Evolutionary conservation across 2,888 invertebrate genomes (phyloP).

Genomic region (Crepidodera aurea): DNA sequence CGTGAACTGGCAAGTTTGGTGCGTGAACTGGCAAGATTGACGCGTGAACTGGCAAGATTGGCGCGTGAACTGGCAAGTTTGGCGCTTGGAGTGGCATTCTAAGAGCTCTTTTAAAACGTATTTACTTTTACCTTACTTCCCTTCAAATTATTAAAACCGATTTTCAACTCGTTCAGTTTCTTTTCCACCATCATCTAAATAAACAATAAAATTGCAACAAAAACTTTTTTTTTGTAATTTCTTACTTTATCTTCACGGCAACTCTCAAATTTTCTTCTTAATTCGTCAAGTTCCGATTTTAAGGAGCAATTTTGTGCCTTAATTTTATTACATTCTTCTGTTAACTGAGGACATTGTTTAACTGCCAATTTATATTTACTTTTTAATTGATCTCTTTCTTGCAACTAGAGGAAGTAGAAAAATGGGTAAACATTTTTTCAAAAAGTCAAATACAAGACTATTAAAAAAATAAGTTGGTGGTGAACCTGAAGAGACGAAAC

Average conservation of each 20-base stretch:
- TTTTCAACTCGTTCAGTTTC: conserved; percentile 33
- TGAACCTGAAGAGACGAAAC: too few species aligned
- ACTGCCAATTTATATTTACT: conserved; percentile 30
- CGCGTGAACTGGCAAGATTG: too few species aligned
- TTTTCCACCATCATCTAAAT: conserved; percentile 36
- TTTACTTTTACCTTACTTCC: conserved; percentile 40
- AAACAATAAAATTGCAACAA: conserved; percentile 13
- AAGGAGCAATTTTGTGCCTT: conserved; percentile 30
- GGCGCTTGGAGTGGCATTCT: too few species aligned
- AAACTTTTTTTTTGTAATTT: background rate
- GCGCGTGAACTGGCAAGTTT: too few species aligned
- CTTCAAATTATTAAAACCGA: conserved; percentile 31
- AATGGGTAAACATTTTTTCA: too few species aligned
- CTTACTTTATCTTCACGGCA: conserved; percentile 34
- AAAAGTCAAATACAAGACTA: too few species aligned
- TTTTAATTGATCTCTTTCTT: conserved; percentile 36
- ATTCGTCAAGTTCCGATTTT: conserved; percentile 24
- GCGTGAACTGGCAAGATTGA: too few species aligned
- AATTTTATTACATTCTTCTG: conserved; percentile 32
- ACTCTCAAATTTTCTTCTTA: conserved; percentile 28
- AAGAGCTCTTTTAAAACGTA: too few species aligned
- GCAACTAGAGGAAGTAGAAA: conserved; percentile 30
- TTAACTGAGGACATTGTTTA: conserved; percentile 21
- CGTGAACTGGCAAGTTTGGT: too few species aligned
- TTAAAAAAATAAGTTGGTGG: too few species aligned